Evolutionary conservation across 2,113 vertebrate genomes (phyloP), one percentile per base, ranked within the genome.

Genomic region (Isichthys henryi): DNA sequence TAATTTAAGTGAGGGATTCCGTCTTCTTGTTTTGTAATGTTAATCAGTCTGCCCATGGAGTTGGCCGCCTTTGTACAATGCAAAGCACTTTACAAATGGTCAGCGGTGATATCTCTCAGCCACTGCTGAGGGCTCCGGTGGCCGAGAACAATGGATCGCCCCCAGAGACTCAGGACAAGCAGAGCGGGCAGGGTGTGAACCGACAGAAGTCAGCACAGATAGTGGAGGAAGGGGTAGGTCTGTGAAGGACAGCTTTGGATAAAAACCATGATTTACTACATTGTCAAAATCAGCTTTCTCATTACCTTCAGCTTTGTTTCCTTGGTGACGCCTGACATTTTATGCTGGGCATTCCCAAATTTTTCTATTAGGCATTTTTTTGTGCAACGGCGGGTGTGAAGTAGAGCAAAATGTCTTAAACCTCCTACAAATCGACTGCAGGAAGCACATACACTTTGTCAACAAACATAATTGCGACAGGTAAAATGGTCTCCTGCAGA

Each of bases 1-100:
- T 93, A 53, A 39, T 39, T 1, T 45, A 90, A 23, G 31, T 27
- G 53, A 53, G 58, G n/a, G 23, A 86, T 90, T 89, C 45, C 0
- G 62, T 74, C 53, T 31, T 53, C 80, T 74, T 87, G 89, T 92
- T 93, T 91, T 91, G 88, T 91, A 74, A 91, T 88, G 86, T 93
- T 89, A 93, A 94, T 93, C 91, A 93, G 93, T 93, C 3, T 90
- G 46, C 62, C 77, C 88, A 90, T 90, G 85, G 89, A 56, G 70
- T 19, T 15, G 48, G 90, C 74, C 49, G 19, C 52, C 77, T 53
- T 49, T 50, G 27, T 31, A 48, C 39, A 56, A 83, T 70, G 39
- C 13, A 27, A 50, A 31, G 85, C n/a, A 9, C 39, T 88, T 77
- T 49, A 58, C 46, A 3, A 77, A 23, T 66, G 46, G n/a, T 8